phyloP scores from a whole-genome alignment of 2,888 invertebrate species.

The Apeira syringaria region DNA sequence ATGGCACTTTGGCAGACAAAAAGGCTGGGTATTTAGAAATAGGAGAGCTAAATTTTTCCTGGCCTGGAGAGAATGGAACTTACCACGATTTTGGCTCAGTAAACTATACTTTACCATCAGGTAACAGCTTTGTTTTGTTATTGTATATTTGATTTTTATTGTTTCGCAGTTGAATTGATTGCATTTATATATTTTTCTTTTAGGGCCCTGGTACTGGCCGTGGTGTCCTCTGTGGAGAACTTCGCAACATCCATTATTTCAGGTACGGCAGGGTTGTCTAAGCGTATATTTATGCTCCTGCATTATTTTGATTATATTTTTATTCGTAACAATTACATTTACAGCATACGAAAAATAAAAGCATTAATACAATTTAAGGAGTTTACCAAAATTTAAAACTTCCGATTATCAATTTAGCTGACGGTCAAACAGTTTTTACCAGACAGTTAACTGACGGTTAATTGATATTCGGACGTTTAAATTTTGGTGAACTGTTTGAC shows the following conservation, averaged over 20 bases:
- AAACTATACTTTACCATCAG: slow-evolving; percentile 76
- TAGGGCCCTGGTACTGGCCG: slow-evolving; percentile 86
- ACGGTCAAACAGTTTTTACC: no score
- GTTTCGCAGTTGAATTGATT: neutral
- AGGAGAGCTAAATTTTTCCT: slow-evolving; percentile 73
- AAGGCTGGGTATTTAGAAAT: slow-evolving; percentile 70
- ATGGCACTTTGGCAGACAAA: slow-evolving; percentile 51
- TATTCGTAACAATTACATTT: no score
- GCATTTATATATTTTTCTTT: slow-evolving; percentile 1
- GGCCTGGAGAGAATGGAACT: slow-evolving; percentile 78
- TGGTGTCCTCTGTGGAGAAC: slow-evolving; percentile 90
- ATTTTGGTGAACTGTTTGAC: no score
- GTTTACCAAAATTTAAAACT: no score
- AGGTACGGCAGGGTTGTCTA: slow-evolving; percentile 48
- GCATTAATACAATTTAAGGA: no score
- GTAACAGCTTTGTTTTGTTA: slow-evolving; percentile 37
- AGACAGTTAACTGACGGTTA: no score
- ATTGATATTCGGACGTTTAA: no score
- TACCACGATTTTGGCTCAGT: slow-evolving; percentile 68
- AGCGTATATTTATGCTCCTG: no score
- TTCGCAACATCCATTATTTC: slow-evolving; percentile 87
- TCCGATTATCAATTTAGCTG: no score
- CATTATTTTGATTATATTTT: no score
- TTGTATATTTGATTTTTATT: neutral
- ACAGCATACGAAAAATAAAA: no score